A percentile compares a stretch with the other conserved stretches of the same genome.
Conservation (phyloP, 2,113 vertebrate genomes). For the Passer montanus region DNA sequence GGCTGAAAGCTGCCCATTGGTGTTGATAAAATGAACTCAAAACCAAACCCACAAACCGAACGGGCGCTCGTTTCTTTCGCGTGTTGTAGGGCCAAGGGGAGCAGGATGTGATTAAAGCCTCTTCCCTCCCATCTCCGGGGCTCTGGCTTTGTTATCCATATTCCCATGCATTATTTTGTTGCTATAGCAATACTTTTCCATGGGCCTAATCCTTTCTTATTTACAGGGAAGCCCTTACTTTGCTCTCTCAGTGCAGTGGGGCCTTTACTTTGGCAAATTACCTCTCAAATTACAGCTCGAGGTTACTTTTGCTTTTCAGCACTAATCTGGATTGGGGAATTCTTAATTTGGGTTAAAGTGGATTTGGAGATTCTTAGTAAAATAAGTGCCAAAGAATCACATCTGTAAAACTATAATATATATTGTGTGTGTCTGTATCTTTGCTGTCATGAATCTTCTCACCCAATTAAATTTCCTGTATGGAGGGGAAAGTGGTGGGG, state of each 20-base stretch:
- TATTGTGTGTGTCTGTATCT: neutral
- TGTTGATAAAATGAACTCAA: neutral
- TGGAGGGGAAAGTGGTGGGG: neutral
- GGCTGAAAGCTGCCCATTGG: neutral
- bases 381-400: neutral
- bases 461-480: neutral
- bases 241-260: neutral
- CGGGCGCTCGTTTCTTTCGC: fast-evolving
- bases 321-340: neutral
- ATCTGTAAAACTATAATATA: neutral
- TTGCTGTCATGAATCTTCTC: neutral
- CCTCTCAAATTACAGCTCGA: neutral
- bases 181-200: constrained; percentile 62
- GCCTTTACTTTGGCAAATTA: neutral
- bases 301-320: neutral
- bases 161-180: constrained; percentile 56
- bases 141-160: constrained; percentile 42
- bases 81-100: neutral
- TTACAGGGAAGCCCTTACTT: neutral
- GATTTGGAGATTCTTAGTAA: neutral
- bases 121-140: neutral
- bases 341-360: neutral
- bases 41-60: neutral
- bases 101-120: neutral
- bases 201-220: constrained; percentile 44